Percentiles rank a stretch among this genome's conserved stretches.
These are phyloP conservation scores for Drosophila mettleri DNA, from an alignment of 2,888 invertebrate genomes.

Conservation along the genomic window DNA sequence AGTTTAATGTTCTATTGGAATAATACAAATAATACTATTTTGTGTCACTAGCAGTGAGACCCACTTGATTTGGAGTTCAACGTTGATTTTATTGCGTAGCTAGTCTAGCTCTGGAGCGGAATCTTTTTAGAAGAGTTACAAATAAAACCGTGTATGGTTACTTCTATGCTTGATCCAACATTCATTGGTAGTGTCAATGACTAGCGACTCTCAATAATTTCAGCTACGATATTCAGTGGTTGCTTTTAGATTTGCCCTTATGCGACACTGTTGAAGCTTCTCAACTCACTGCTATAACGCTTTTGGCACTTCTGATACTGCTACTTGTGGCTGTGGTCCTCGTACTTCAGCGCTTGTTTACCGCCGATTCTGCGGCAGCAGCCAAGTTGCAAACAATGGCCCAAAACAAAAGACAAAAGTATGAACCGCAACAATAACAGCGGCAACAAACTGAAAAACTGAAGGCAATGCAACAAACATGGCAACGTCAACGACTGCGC, in stretches of 20 bases:
- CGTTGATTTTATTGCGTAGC: no score
- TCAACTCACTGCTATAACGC: conserved; percentile 34
- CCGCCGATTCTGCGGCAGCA: conserved; percentile 34
- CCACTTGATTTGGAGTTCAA: no score
- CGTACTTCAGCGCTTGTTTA: conserved; percentile 55
- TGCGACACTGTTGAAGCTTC: conserved; percentile 33
- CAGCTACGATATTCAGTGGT: not conserved
- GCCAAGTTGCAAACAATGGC: conserved; percentile 66
- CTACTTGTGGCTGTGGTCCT: conserved; percentile 40
- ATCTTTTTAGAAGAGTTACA: no score
- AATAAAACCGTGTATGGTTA: no score
- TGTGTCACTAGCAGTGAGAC: no score
- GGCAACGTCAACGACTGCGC: conserved; percentile 41
- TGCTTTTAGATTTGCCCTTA: not conserved
- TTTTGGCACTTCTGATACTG: conserved; percentile 55
- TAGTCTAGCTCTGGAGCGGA: no score
- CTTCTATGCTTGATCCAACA: not conserved
- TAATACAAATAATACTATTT: no score
- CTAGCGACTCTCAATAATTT: no score
- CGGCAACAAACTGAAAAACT: conserved; percentile 44
- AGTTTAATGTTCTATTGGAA: no score
- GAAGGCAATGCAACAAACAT: conserved; percentile 60
- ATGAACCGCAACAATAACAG: conserved; percentile 70
- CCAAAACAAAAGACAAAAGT: conserved; percentile 68
- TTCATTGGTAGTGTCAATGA: no score